Evolutionary conservation across 30 jellyfish, hydroid and myxozoan species (phyloP), one percentile per base, ranked within the genome.

Genomic region (Rhopilema esculentum): DNA sequence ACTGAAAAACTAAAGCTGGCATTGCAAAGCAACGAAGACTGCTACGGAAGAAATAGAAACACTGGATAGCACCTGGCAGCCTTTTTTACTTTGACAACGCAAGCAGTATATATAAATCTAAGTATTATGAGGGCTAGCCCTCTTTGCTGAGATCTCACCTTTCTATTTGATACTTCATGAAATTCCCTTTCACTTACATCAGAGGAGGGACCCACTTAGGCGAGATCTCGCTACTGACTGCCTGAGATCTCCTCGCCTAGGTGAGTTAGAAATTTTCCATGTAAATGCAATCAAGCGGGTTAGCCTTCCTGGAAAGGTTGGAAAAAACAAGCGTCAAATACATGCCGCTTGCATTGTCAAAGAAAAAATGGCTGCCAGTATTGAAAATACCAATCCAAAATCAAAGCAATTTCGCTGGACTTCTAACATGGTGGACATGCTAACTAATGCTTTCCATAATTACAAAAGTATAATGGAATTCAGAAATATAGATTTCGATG

Each of bases 401-500:
- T 77, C 31, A 64, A 77, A 87, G 77, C 80, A 86, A 82, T 86
- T 86, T 66, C 69, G 80, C 50, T 65, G 91, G 91, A 87, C 62
- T 24, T 76, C 68, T 29, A 72, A 76, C 22, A 87, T 87, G 91
- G 80, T 87, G 23, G 92, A 87, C 20, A 21, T 0, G 64, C 91
- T 87, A 49, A 76, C 66, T 28, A 67, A 86, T 1, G 62, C 84
- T 22, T 70, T 87, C 79, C 76, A 77, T 50, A 49, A 66, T 27
- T 76, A 77, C 51, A 67, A 87, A 24, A 66, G 84, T 40, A 50
- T 25, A 71, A 87, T 87, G 91, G 96, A 87, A 69, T 87, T n/a
- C 80, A 77, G 66, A 87, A 87, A 77, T 70, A 7, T 77, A 2
- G 92, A 87, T 80, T 87, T 87, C 69, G 96, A 87, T 78, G 96